These are phyloP conservation scores for Rhinogobio ventralis DNA, from an alignment of 2,797 vertebrate genomes.

Conservation along the genomic window DNA sequence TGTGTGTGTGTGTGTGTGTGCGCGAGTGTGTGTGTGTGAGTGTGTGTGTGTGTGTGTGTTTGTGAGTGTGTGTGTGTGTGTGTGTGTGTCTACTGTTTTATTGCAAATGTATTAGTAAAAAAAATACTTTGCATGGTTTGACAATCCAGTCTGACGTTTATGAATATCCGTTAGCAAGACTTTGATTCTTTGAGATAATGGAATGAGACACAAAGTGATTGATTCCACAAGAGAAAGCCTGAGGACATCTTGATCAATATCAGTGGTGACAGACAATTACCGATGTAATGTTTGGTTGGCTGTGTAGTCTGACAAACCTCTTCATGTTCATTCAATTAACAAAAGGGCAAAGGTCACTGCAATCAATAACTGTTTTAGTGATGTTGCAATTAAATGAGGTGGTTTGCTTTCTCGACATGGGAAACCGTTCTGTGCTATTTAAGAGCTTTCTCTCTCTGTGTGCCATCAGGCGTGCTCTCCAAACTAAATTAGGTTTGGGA, in stretches of 20 bases:
- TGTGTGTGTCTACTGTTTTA: not conserved
- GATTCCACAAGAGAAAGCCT: slow-evolving; percentile 18
- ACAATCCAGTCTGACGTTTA: not conserved
- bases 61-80: too few relatives aligned
- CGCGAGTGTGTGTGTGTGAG: too few relatives aligned
- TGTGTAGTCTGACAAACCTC: not conserved
- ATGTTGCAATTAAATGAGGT: not conserved
- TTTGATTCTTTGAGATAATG: not conserved
- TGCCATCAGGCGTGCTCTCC: not conserved
- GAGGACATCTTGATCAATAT: not conserved
- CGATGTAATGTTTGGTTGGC: not conserved
- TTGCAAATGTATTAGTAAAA: not conserved
- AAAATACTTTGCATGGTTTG: not conserved
- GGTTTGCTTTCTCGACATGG: not conserved
- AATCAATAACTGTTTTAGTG: slow-evolving; percentile 6
- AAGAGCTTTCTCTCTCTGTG: not conserved
- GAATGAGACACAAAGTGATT: not conserved
- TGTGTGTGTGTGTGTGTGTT: too few relatives aligned
- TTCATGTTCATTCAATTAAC: slow-evolving; percentile 20
- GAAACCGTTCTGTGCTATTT: not conserved
- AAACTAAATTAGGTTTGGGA: slow-evolving; percentile 1
- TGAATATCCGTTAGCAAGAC: not conserved
- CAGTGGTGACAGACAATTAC: not conserved
- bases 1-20: too few relatives aligned
- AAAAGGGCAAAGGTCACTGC: not conserved